Conservation (phyloP, 2,113 vertebrate species). For the Mola mola region DNA sequence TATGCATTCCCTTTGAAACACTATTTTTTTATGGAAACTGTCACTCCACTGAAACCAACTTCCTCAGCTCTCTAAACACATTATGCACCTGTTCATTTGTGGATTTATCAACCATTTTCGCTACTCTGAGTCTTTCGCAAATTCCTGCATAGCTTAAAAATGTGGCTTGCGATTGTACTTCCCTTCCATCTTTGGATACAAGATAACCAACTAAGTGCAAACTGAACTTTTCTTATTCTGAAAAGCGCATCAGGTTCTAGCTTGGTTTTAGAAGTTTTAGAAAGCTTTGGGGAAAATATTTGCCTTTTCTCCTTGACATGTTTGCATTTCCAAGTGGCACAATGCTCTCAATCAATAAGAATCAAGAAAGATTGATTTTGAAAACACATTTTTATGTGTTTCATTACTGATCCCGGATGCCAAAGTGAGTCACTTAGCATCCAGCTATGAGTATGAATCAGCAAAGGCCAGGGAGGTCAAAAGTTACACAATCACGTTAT, state of each 20-base stretch:
- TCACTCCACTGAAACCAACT: background rate
- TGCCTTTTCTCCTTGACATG: background rate
- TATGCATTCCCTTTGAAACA: slow-evolving; percentile 6
- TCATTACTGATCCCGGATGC: background rate
- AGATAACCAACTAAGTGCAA: too few species aligned
- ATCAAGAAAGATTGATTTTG: too few species aligned
- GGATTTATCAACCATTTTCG: background rate
- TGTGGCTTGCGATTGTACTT: background rate
- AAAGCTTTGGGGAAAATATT: background rate
- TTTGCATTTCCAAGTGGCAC: background rate
- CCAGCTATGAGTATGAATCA: background rate
- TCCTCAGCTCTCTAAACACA: background rate
- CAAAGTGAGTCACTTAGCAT: background rate
- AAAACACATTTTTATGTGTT: too few species aligned
- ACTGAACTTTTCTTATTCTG: too few species aligned
- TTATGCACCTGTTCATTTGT: background rate
- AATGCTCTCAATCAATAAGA: background rate
- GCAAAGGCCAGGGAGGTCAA: slow-evolving; percentile 18
- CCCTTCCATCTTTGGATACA: too few species aligned
- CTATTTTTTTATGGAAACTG: background rate
- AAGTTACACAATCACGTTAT: background rate
- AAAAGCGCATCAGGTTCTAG: background rate
- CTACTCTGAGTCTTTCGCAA: too few species aligned
- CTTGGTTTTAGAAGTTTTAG: background rate
- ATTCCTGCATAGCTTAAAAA: too few species aligned